Evolutionary conservation across 2,797 vertebrate species (phyloP), one percentile per base, ranked within the genome.

Genomic region (Petrocephalus schoutedeni): DNA sequence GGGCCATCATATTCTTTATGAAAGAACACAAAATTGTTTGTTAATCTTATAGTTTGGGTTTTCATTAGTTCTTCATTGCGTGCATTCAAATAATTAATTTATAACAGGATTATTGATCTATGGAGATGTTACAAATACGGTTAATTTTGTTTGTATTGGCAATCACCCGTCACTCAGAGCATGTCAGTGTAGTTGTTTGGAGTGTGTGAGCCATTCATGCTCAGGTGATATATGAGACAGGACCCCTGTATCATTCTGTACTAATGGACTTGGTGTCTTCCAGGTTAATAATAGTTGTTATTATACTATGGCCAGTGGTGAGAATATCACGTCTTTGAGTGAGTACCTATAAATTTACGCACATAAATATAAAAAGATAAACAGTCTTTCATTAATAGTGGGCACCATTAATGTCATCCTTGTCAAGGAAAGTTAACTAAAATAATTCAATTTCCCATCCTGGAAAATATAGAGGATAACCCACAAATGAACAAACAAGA

Each of bases 201-300:
- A 54, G 54, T 41, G 32, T 86, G 14, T 59, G 54, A 86, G 85
- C 32, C 53, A 56, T 58, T 56, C 54, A 36, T 58, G 28, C 57
- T 32, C 14, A 58, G 85, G 6, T 19, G 32, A 86, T 41, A 56
- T 28, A 28, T 41, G 14, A 59, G 28, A 86, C 19, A 21, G 23
- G 56, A 21, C 28, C 54, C 56, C 8, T 86, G 16, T 59, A 32
- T 86, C 85, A 86, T 32, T 32, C 57, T 28, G 16, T 59, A 56
- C 54, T 41, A 57, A 41, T 86, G 32, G 56, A 10, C 8, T 86
- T 59, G 54, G 32, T 86, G 85, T 58, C 56, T 59, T 56, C 54
- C 54, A 41, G 85, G 28, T 58, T 86, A 86, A 86, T 57, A 61
- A 86, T 86, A 64, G 41, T 19, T 86, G 53, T 61, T 61, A 51